Percentiles rank a stretch among this genome's conserved stretches.
These are phyloP conservation scores for Cephus spinipes DNA, from an alignment of 2,888 invertebrate species.

Conservation along the genomic window DNA sequence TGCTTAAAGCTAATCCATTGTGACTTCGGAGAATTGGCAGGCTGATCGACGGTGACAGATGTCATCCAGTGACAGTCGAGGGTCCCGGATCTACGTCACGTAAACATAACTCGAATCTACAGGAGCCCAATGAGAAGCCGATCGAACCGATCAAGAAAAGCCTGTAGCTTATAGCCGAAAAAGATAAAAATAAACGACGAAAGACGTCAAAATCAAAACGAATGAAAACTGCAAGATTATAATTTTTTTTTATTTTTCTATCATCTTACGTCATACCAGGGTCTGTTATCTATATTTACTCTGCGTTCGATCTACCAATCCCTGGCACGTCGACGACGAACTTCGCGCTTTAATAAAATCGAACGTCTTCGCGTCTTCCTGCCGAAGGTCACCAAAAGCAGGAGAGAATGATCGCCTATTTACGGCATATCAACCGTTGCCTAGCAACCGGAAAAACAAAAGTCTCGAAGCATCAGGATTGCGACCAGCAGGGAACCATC, in stretches of 20 bases:
- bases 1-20: constrained; percentile 40
- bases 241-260: no score
- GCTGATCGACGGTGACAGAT: constrained; percentile 47
- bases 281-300: not conserved
- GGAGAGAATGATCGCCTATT: not conserved
- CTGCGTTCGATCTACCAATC: no score
- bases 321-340: not conserved
- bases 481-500: not conserved
- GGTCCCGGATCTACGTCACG: not conserved
- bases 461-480: not conserved
- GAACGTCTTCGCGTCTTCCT: not conserved
- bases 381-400: not conserved
- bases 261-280: no score
- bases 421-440: not conserved
- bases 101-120: not conserved
- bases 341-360: not conserved
- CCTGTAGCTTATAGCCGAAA: not conserved
- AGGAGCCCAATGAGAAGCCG: not conserved
- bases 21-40: constrained; percentile 29
- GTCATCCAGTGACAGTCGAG: constrained; percentile 26
- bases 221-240: no score
- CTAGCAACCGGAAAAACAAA: not conserved
- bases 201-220: not conserved
- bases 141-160: not conserved
- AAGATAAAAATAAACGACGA: constrained; percentile 31